These are phyloP conservation scores for Laticauda laticaudata DNA, from an alignment of 2,113 vertebrate genomes.

Conservation along the genomic window DNA sequence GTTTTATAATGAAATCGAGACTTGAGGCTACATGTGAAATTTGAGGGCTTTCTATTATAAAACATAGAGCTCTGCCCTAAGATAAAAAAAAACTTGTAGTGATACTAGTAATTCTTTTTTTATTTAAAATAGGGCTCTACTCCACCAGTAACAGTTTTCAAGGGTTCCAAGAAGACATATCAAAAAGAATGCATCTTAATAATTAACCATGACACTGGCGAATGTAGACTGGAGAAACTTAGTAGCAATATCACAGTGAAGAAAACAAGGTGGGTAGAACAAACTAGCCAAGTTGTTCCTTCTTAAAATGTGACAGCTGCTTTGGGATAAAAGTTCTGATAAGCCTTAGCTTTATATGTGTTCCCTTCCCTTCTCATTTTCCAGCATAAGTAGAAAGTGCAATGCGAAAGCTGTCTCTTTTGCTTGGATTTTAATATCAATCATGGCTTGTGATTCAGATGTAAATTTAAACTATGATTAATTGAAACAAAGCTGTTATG, in stretches of 20 bases:
- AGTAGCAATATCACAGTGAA: conserved; percentile 98
- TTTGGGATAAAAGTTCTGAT: not conserved
- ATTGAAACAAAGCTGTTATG: not conserved
- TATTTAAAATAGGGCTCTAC: conserved; percentile 85
- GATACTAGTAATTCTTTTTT: conserved; percentile 29
- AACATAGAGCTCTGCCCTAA: not conserved
- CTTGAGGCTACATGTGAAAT: not conserved
- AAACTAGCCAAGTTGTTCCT: conserved; percentile 17
- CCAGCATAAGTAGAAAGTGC: not conserved
- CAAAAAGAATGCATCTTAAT: conserved; percentile 98
- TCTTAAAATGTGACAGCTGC: conserved; percentile 32
- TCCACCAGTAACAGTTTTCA: conserved; percentile 94
- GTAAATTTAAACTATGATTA: not conserved
- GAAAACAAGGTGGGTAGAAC: conserved; percentile 87
- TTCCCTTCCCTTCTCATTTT: not conserved
- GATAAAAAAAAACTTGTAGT: not conserved
- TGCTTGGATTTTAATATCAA: not conserved
- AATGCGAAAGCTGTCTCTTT: not conserved
- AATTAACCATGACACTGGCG: conserved; percentile 97
- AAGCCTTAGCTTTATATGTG: not conserved
- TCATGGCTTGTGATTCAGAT: not conserved
- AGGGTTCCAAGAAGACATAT: conserved; percentile 95
- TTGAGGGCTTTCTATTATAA: not conserved
- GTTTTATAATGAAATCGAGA: not conserved
- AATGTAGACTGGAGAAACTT: conserved; percentile 96